Percentiles rank a stretch among this genome's conserved stretches.
Conservation (phyloP, 2,797 vertebrate species). For the Eulemur albifrons region DNA sequence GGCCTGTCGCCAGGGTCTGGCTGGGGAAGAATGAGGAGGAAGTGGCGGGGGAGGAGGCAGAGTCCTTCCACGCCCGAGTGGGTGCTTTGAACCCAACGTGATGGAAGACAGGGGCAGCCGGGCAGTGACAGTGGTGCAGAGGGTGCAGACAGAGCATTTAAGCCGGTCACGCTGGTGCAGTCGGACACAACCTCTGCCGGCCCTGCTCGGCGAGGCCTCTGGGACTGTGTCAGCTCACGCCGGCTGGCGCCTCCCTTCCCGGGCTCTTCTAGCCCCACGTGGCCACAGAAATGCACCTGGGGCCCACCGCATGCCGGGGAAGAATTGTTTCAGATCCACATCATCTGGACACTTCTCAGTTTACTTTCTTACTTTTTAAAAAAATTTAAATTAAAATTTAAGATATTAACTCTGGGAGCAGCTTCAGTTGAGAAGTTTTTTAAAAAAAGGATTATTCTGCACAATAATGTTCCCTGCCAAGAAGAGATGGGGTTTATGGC, state of each 20-base stretch:
- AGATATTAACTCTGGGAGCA: not conserved
- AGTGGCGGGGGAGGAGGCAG: not conserved
- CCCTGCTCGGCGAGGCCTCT: not conserved
- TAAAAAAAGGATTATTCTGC: not conserved
- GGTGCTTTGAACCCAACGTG: not conserved
- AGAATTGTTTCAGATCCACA: not conserved
- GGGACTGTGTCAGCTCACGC: not conserved
- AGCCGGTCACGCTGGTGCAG: not conserved
- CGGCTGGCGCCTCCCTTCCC: not conserved
- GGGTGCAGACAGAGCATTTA: not conserved
- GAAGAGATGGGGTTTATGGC: slow-evolving; percentile 43
- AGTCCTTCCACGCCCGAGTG: not conserved
- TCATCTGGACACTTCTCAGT: not conserved
- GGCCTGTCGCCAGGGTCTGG: not conserved
- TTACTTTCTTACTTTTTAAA: not conserved
- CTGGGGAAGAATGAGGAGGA: not conserved
- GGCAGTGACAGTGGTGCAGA: not conserved
- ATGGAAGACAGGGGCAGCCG: not conserved
- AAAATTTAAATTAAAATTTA: not conserved
- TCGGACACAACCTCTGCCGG: not conserved
- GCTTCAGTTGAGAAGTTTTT: not conserved
- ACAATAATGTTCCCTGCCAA: slow-evolving; percentile 3
- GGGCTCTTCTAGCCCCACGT: not conserved
- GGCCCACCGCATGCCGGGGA: not conserved
- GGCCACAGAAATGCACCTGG: not conserved